Base-by-base conservation (phyloP, 1,140 invertebrate genomes). In the Whitmania pigra region DNA sequence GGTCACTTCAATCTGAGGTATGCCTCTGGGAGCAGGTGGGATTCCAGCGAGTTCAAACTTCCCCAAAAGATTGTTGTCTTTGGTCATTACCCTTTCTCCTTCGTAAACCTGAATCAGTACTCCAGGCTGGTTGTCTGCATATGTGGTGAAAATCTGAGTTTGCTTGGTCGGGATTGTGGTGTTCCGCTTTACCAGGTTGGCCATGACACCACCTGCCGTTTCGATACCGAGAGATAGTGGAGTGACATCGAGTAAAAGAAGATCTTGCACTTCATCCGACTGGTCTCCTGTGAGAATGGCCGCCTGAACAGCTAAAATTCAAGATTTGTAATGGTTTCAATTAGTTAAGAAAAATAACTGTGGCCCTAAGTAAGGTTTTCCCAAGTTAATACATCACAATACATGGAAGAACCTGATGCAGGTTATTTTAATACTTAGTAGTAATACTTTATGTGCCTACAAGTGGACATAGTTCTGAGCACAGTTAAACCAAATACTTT, bases 31-130 rank as follows among this genome's bases (percentile, higher is more conserved):
- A 73, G 92, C 91, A 20, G 92, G 92, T 31, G 92, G 91, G 76
- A 95, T 94, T 55, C 91, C 91, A 73, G 88, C 89, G 18, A 95
- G 85, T 77, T 94, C 91, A 82, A 96, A 95, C 80, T 90, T 92
- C 70, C 92, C 92, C 60, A 95, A 85, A 0, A 92, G 82, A 79
- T 94, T 92, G 75, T 85, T 85, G 76, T 86, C 85, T 76, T 85
- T 86, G 72, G 91, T 93, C 90, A 93, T 92, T 31, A 90, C 89
- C 77, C 91, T 87, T 82, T 94, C 91, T n/a, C 92, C 92, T 84
- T 94, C 91, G 78, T 89, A 94, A 15, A 91, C 87, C 57, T 80
- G 77, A 67, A 81, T 88, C 22, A 85, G 84, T 1, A 92, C 90
- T 57, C 86, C 89, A 20, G 88, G 86, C 80, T 93, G 88, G 77